phyloP scores from a whole-genome alignment of 1,140 invertebrate genomes.

The Caligus rogercresseyi region DNA sequence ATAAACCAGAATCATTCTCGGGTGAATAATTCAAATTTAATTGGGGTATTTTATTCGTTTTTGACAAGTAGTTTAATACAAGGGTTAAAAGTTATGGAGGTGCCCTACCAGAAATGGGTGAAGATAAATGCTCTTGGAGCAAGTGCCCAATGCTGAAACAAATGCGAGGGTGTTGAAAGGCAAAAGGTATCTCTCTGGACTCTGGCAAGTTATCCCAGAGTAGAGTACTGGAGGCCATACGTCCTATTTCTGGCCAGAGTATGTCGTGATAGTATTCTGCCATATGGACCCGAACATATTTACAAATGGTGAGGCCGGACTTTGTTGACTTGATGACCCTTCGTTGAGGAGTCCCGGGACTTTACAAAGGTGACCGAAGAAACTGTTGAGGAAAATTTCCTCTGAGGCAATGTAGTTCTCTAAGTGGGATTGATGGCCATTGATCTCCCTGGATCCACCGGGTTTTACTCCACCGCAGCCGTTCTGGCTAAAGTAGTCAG shows the following conservation, averaged over 20 bases:
- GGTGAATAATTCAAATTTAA: background rate
- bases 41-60: background rate
- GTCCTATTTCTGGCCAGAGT: background rate
- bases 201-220: constrained; percentile 5
- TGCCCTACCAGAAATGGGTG: background rate
- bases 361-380: background rate
- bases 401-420: constrained; percentile 7
- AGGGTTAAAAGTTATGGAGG: background rate
- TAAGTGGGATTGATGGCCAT: background rate
- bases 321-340: constrained; percentile 1
- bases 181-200: background rate
- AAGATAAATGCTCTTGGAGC: constrained; percentile 6
- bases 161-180: constrained; percentile 2
- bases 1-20: background rate
- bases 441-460: background rate
- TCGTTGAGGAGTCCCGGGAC: constrained; percentile 3
- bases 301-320: background rate
- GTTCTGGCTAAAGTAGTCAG: background rate
- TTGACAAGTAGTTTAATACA: background rate
- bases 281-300: background rate
- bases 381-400: constrained; percentile 11
- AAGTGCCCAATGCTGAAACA: constrained; percentile 7
- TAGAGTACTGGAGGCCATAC: background rate
- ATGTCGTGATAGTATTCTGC: constrained; percentile 14
- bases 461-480: background rate